Evolutionary conservation across 2,888 invertebrate species (phyloP).

Genomic region (Heliconius ethilla): DNA sequence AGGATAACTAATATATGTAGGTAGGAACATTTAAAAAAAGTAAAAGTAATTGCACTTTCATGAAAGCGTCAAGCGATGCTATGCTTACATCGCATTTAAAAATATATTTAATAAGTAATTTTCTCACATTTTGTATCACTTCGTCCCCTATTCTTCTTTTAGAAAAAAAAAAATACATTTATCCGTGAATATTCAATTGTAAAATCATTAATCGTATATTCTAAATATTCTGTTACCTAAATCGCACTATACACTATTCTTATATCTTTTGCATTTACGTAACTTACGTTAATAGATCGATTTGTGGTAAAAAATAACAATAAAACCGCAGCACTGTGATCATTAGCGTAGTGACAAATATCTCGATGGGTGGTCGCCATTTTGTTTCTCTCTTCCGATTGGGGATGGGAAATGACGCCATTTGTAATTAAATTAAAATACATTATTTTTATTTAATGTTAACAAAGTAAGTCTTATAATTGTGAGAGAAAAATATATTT

Average conservation of each 20-base stretch:
- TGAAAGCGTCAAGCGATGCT: background rate
- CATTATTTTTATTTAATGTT: background rate
- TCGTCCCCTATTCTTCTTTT: background rate
- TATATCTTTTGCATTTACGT: slow-evolving; percentile 29
- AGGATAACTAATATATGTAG: no score
- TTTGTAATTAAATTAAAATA: slow-evolving; percentile 28
- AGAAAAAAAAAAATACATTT: background rate
- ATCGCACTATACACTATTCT: background rate
- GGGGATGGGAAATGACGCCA: slow-evolving; percentile 44
- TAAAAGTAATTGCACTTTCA: no score
- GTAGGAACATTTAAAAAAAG: no score
- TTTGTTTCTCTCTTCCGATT: slow-evolving; percentile 60
- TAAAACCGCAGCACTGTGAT: slow-evolving; percentile 44
- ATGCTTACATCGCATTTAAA: background rate
- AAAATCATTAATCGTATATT: background rate
- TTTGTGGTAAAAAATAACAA: slow-evolving; percentile 40
- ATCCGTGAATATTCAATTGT: background rate
- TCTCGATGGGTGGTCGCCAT: slow-evolving; percentile 73
- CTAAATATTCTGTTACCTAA: slow-evolving; percentile 7
- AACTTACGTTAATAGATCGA: slow-evolving; percentile 39
- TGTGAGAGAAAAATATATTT: background rate
- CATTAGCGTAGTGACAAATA: slow-evolving; percentile 66
- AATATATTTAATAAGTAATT: slow-evolving; percentile 4
- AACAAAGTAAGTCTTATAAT: background rate
- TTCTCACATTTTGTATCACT: background rate